A percentile compares a stretch with the other conserved stretches of the same genome.
These are phyloP conservation scores for Siderastrea siderea DNA, from an alignment of 92 coral and sea anemone genomes.

Conservation along the genomic window DNA sequence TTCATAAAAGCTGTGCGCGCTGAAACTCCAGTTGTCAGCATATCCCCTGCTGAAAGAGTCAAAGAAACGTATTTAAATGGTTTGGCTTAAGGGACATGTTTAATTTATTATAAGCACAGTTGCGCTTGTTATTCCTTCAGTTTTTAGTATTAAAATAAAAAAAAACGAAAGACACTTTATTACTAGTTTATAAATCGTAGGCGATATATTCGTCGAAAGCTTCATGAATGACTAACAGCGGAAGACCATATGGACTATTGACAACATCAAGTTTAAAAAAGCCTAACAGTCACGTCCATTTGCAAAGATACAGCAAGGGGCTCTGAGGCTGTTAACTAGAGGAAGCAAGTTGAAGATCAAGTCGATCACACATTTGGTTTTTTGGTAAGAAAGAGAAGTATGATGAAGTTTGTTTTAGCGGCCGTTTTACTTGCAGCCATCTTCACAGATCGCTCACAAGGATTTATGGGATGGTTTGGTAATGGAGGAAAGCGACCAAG, in stretches of 20 bases:
- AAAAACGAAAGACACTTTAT: too few relatives aligned
- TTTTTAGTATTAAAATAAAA: too few relatives aligned
- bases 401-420: neutral
- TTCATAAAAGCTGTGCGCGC: neutral
- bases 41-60: neutral
- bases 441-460: neutral
- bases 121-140: neutral
- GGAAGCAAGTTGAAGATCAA: neutral
- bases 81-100: neutral
- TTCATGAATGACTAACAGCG: neutral
- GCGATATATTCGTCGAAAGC: neutral
- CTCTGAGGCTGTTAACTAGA: too few relatives aligned
- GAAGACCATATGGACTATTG: slow-evolving; percentile 4
- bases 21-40: neutral
- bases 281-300: neutral
- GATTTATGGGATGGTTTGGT: slow-evolving; percentile 62
- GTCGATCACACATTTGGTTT: too few relatives aligned
- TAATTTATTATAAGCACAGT: neutral
- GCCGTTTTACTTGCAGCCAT: neutral
- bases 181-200: neutral
- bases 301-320: too few relatives aligned
- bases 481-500: slow-evolving; percentile 24
- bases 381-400: neutral
- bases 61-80: neutral
- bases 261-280: neutral